phyloP scores from a whole-genome alignment of 2,113 vertebrate genomes.

The Cyprinodon tularosa region DNA sequence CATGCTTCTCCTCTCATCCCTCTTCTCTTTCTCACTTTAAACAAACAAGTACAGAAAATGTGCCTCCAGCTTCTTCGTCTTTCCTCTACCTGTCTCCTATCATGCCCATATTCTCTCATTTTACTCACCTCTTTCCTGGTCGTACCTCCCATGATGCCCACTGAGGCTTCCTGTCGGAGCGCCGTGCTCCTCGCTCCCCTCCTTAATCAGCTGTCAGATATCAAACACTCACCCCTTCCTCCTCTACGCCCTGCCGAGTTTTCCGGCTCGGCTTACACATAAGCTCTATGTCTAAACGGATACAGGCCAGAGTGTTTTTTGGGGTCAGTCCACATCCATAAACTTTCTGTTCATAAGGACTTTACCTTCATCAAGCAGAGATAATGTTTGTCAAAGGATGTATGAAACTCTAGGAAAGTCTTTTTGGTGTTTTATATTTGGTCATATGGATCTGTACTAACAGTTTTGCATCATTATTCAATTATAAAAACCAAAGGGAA shows the following conservation, averaged over 20 bases:
- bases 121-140: slow-evolving; percentile 26
- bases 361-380: too few relatives aligned
- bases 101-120: slow-evolving; percentile 10
- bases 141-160: slow-evolving; percentile 62
- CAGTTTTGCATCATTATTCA: too few relatives aligned
- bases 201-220: slow-evolving; percentile 76
- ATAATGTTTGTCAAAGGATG: too few relatives aligned
- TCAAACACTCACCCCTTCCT: slow-evolving; percentile 56
- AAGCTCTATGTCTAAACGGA: slow-evolving; percentile 1
- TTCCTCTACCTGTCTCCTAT: slow-evolving; percentile 17
- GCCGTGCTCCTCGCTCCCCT: slow-evolving; percentile 58
- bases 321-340: not conserved
- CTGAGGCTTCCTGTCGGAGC: slow-evolving; percentile 66
- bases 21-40: slow-evolving; percentile 16
- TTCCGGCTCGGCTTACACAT: not conserved
- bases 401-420: too few relatives aligned
- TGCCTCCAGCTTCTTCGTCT: slow-evolving; percentile 27
- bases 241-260: slow-evolving; percentile 21
- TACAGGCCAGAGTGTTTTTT: slow-evolving; percentile 3
- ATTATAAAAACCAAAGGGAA: too few relatives aligned
- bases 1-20: slow-evolving; percentile 21
- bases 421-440: too few relatives aligned
- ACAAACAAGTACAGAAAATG: slow-evolving; percentile 14
- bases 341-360: too few relatives aligned
- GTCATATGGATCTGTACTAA: too few relatives aligned